These are phyloP conservation scores for Synanthedon vespiformis DNA, from an alignment of 2,888 invertebrate genomes.

Conservation along the genomic window DNA sequence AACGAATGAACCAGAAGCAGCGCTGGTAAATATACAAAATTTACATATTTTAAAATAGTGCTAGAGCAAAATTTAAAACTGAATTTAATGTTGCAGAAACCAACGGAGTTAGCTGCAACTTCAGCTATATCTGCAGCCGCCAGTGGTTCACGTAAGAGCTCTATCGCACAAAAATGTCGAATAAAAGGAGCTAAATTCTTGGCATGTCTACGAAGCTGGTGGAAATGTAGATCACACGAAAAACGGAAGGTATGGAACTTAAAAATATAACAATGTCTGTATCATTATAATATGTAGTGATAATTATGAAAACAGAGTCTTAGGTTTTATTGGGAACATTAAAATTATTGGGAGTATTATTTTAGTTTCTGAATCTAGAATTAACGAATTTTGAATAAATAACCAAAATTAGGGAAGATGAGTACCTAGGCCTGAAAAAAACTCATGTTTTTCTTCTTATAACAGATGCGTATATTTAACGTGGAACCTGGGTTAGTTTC, in stretches of 20 bases:
- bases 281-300: too few species aligned
- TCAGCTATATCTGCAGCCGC: conserved; percentile 26
- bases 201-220: conserved; percentile 51
- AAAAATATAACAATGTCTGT: too few species aligned
- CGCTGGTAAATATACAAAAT: neutral
- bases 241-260: conserved; percentile 33
- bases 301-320: too few species aligned
- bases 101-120: conserved; percentile 21
- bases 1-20: neutral
- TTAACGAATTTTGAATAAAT: too few species aligned
- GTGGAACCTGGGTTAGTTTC: neutral
- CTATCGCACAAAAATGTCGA: conserved; percentile 41
- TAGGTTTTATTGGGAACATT: too few species aligned
- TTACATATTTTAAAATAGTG: neutral
- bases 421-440: too few species aligned
- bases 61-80: conserved; percentile 1
- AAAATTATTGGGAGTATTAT: too few species aligned
- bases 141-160: conserved; percentile 32
- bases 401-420: too few species aligned
- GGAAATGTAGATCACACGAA: conserved; percentile 43
- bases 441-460: too few species aligned
- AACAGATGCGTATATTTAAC: neutral
- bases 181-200: conserved; percentile 42
- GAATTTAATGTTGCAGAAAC: conserved; percentile 8
- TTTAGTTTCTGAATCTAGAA: too few species aligned